Evolutionary conservation across 2,113 vertebrate species (phyloP).

Genomic region (Carollia perspicillata): DNA sequence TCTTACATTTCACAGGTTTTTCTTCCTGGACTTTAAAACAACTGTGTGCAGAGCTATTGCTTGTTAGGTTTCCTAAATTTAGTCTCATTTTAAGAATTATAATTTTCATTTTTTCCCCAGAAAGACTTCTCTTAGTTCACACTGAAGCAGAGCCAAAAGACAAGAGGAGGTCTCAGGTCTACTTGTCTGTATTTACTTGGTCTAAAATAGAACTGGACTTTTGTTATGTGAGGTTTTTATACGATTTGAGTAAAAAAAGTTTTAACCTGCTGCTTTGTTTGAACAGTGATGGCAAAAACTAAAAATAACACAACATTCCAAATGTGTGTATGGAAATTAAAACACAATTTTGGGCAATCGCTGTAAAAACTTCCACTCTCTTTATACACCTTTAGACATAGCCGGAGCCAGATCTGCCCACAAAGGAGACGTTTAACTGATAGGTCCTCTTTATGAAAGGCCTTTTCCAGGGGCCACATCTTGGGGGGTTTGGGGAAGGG

Average conservation of each 20-base stretch:
- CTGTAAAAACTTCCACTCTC: slow-evolving; percentile 70
- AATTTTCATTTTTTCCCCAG: slow-evolving; percentile 19
- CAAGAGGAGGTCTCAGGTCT: slow-evolving; percentile 53
- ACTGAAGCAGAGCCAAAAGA: slow-evolving; percentile 48
- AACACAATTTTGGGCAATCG: slow-evolving; percentile 65
- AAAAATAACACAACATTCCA: slow-evolving; percentile 72
- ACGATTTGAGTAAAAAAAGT: slow-evolving; percentile 49
- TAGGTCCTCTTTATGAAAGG: slow-evolving; percentile 63
- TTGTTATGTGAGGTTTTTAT: slow-evolving; percentile 70
- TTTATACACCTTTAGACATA: slow-evolving; percentile 65
- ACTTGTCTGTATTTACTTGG: slow-evolving; percentile 66
- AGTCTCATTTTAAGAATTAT: slow-evolving; percentile 60
- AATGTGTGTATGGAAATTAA: slow-evolving; percentile 75
- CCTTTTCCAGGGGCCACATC: slow-evolving; percentile 65
- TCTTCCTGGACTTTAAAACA: slow-evolving; percentile 14
- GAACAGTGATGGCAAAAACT: slow-evolving; percentile 70
- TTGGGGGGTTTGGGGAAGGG: slow-evolving; percentile 63
- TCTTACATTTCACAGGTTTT: background rate
- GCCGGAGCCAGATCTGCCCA: slow-evolving; percentile 59
- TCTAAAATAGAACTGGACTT: slow-evolving; percentile 67
- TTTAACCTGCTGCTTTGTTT: slow-evolving; percentile 72
- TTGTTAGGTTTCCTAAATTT: slow-evolving; percentile 43
- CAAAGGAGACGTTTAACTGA: slow-evolving; percentile 71
- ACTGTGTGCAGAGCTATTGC: background rate
- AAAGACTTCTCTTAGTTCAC: slow-evolving; percentile 52